Evolutionary conservation across 2,797 vertebrate species (phyloP), one percentile per base, ranked within the genome.

Genomic region (Oceanodroma leucorhoa): DNA sequence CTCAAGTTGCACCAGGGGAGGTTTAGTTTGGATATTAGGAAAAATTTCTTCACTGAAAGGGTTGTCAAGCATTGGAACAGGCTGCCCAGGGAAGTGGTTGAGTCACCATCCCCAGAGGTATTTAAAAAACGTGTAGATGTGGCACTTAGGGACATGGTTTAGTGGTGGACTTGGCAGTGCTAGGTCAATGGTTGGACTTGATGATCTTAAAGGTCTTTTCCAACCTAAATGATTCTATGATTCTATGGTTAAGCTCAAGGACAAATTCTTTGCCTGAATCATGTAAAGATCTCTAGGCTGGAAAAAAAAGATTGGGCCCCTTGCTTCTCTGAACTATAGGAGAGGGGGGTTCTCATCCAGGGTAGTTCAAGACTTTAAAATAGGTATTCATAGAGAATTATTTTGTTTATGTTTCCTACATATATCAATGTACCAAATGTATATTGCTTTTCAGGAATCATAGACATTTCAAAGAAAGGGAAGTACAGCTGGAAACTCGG

Each of bases 361-460:
- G 4, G 27, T 11, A 65, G 34, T 46, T 88, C 14, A 81, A 45
- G 32, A 57, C 14, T 83, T 54, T 22, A n/a, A 36, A 88, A 70
- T 8, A 82, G 13, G 3, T 30, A 43, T 61, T 85, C 10, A 41
- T 16, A 64, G 26, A 40, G 2, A 72, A 58, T 66, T 40, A 4
- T 16, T 76, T 81, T 54, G 10, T 64, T 73, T 26, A 23, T 17
- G 6, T 77, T 79, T 87, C 48, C 45, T 46, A 30, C 16, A 7
- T 36, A 43, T 19, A 66, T 20, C 57, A 21, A 4, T 23, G 14
- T 60, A 40, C 14, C 19, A 45, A 50, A 43, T 1, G 3, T 27
- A 24, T n/a, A 36, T 18, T 61, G 48, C 70, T 90, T 90, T 89
- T 87, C 60, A 92, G 86, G 83, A 94, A 80, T 60, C 43, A 21